Evolutionary conservation across 2,797 vertebrate genomes (phyloP), one percentile per base, ranked within the genome.

Genomic region (Lepilemur septentrionalis): DNA sequence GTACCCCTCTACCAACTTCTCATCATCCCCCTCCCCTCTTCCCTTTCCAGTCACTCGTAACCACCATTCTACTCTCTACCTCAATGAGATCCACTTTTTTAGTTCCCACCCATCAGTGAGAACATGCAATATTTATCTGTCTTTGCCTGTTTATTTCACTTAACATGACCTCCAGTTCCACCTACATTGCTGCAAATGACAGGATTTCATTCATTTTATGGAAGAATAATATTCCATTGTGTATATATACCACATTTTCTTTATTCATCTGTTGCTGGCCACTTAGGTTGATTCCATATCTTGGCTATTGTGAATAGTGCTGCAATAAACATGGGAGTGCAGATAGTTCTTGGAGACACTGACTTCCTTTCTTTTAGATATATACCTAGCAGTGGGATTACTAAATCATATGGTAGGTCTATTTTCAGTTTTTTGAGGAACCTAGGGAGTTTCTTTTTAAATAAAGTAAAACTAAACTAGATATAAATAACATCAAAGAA

Each of bases 391-490:
- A 35, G 75, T 25, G 20, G 75, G 12, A 55, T 50, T 55, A n/a
- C 32, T 78, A 25, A 22, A n/a, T 35, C 12, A 2, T 55, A 35
- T 8, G 7, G 7, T 35, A 55, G 48, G 35, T 35, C 50, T 55
- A 78, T 23, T 55, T 78, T 78, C 35, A 55, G 48, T 55, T 25
- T 55, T 55, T 52, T 78, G 75, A 55, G 50, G 72, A 78, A 78
- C 22, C n/a, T 35, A 78, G 48, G 7, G 4, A 79, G 32, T 20
- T 83, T 78, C 72, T 76, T 78, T 86, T 52, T 88, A 57, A 89
- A 59, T 89, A 87, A 86, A 75, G 15, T 75, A 15, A 83, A 96
- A 80, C 46, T 63, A 50, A 94, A 73, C 28, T 73, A 73, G n/a
- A 81, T 63, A 46, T 69, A 89, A 93, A 81, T 70, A 92, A 75